These are phyloP conservation scores for Cheilosia pagana DNA, from an alignment of 2,888 invertebrate genomes.

Conservation along the genomic window DNA sequence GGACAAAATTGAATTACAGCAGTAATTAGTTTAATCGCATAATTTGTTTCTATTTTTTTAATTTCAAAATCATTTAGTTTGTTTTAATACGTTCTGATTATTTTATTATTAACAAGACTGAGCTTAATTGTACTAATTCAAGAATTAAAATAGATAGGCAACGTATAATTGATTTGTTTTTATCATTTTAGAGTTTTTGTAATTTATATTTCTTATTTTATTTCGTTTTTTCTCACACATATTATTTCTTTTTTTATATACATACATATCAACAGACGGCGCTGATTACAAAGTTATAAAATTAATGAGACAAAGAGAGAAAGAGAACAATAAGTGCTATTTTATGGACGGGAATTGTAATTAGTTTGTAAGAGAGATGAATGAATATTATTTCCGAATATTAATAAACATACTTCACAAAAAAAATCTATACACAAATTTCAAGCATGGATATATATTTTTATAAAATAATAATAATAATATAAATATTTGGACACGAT, in stretches of 20 bases:
- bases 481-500: slow-evolving; percentile 25
- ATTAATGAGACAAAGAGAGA: slow-evolving; percentile 32
- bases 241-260: slow-evolving; percentile 55
- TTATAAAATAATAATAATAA: slow-evolving; percentile 26
- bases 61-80: slow-evolving; percentile 1
- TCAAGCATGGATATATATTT: slow-evolving; percentile 28
- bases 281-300: slow-evolving; percentile 58
- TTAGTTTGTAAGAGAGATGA: slow-evolving; percentile 31
- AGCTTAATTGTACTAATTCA: slow-evolving; percentile 64
- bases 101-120: slow-evolving; percentile 73
- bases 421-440: slow-evolving; percentile 34
- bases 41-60: slow-evolving; percentile 11
- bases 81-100: slow-evolving; percentile 35
- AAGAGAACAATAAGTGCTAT: slow-evolving; percentile 56
- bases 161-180: slow-evolving; percentile 8
- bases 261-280: slow-evolving; percentile 59
- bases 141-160: slow-evolving; percentile 14
- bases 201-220: slow-evolving; percentile 35
- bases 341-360: slow-evolving; percentile 53
- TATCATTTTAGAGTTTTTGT: slow-evolving; percentile 29
- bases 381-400: slow-evolving; percentile 23
- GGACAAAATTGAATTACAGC: background rate
- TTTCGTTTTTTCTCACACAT: slow-evolving; percentile 24
- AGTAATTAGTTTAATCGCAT: slow-evolving; percentile 1
- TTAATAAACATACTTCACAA: slow-evolving; percentile 14